Percentiles rank a stretch among this genome's conserved stretches.
Evolutionary conservation across 2,113 vertebrate species (phyloP).

Genomic region (Eolophus roseicapilla): DNA sequence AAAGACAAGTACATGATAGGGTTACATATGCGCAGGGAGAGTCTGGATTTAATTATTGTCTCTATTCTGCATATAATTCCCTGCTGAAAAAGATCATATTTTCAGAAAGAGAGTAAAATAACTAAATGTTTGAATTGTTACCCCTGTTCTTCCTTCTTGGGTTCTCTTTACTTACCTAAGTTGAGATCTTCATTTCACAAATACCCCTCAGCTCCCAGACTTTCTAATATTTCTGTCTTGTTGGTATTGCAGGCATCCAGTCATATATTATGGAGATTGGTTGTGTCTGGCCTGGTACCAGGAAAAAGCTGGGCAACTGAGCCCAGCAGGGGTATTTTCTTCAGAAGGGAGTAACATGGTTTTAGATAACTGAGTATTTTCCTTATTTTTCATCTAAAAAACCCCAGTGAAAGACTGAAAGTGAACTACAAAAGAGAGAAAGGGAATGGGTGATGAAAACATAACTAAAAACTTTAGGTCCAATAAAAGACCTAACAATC

Average conservation of each 20-base stretch:
- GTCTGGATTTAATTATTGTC: conserved; percentile 7
- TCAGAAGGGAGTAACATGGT: not conserved
- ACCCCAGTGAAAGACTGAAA: not conserved
- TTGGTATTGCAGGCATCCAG: not conserved
- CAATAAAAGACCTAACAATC: not conserved
- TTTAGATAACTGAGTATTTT: not conserved
- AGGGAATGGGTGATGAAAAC: not conserved
- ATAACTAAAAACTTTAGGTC: not conserved
- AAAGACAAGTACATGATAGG: not conserved
- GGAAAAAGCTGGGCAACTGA: not conserved
- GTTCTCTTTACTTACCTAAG: not conserved
- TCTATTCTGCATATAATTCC: not conserved
- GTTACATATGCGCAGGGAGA: not conserved
- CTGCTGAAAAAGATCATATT: not conserved
- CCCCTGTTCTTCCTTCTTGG: not conserved
- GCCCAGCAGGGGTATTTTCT: not conserved
- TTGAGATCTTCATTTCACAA: not conserved
- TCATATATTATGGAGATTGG: not conserved
- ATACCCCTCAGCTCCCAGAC: not conserved
- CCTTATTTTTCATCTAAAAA: not conserved
- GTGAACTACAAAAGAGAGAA: not conserved
- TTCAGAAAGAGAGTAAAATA: not conserved
- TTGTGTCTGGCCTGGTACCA: not conserved
- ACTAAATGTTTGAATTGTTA: not conserved
- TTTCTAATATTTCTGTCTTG: not conserved